These are phyloP conservation scores for Bergia puertoricense DNA, from an alignment of 92 coral and sea anemone species.

Conservation along the genomic window DNA sequence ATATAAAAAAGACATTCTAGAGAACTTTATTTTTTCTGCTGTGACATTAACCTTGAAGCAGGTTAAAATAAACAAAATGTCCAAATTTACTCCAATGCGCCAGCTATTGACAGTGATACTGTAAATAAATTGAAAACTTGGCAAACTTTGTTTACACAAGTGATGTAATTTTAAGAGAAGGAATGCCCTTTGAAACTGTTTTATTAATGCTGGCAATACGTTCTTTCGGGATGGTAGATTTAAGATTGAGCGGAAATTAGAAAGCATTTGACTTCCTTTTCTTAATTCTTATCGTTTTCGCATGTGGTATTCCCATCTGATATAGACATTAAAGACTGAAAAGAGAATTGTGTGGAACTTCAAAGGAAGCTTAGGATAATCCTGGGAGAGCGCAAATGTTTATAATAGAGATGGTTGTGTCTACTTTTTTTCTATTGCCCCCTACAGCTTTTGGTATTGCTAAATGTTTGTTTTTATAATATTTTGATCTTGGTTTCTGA, in stretches of 20 bases:
- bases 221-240: neutral
- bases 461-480: conserved; percentile 39
- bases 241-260: conserved; percentile 4
- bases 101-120: neutral
- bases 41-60: too few relatives aligned
- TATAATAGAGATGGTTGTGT: neutral
- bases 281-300: neutral
- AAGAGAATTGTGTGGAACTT: neutral
- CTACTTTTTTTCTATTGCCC: conserved; percentile 17
- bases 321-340: neutral
- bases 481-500: neutral
- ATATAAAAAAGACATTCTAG: too few relatives aligned
- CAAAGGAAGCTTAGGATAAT: neutral
- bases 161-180: neutral
- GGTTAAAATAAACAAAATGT: too few relatives aligned
- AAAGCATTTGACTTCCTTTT: conserved; percentile 6
- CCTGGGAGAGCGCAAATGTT: conserved; percentile 8
- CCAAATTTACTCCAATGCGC: too few relatives aligned
- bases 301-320: neutral
- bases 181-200: neutral
- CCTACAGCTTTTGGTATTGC: conserved; percentile 1
- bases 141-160: neutral
- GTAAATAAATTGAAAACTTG: neutral
- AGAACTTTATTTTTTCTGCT: too few relatives aligned
- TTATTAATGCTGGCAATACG: neutral